Base-by-base conservation (phyloP, 35 echinoderm and acorn worm genomes). In the Nesometra sesokonis region DNA sequence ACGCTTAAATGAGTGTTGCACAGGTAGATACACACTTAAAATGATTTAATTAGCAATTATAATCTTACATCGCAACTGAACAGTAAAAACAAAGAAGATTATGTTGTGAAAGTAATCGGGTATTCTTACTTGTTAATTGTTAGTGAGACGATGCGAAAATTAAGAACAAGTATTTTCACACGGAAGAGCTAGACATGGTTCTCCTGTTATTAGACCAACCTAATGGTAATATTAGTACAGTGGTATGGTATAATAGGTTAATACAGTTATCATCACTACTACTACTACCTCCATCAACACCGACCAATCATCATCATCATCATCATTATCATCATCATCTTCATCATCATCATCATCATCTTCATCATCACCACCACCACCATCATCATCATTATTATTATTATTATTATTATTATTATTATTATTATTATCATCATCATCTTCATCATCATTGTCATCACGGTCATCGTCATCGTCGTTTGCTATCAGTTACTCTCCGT, bases 381-480 rank as follows among this genome's bases (percentile, higher is more conserved):
- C 52, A 78, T 78, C 23, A 78, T 78, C 32, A 78, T 67, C n/a
- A 67, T 78, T 5, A 78, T 8, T 27, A 27, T 78, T 78, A 78
- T 78, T 27, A 78, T 78, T 8, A 8, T 67, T 27, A 67, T 67
- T 67, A 67, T 67, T 67, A 67, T 67, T 67, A 67, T 67, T 67
- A 67, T 67, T 67, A 67, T 67, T 67, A 67, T 67, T 67, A 67
- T 67, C n/a, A 67, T 67, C n/a, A 67, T 67, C n/a, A 67, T 67
- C n/a, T 15, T 67, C n/a, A n/a, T n/a, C n/a, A n/a, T n/a, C n/a
- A n/a, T n/a, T n/a, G n/a, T n/a, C n/a, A n/a, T n/a, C n/a, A n/a
- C n/a, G n/a, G n/a, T n/a, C n/a, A n/a, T n/a, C n/a, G n/a, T n/a
- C n/a, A n/a, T n/a, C n/a, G n/a, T 67, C 13, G 13, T 67, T 15